These are phyloP conservation scores for Lepus timidus DNA, from an alignment of 2,113 vertebrate genomes.

Conservation along the genomic window DNA sequence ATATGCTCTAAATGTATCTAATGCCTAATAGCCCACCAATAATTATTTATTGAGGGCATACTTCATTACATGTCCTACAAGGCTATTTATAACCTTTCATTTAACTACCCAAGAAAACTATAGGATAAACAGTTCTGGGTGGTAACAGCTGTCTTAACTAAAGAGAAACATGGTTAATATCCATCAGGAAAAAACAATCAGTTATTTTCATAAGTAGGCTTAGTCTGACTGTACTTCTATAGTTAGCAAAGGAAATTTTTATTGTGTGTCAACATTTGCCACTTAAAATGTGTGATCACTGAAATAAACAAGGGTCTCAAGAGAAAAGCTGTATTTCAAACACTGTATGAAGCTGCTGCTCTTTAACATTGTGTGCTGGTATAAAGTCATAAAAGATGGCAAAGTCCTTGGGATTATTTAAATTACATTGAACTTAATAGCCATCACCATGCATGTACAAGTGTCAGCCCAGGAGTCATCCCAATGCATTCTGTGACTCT, in stretches of 20 bases:
- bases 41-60: neutral
- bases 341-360: neutral
- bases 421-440: neutral
- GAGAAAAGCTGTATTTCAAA: neutral
- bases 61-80: neutral
- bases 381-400: neutral
- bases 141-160: neutral
- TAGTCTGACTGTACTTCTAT: neutral
- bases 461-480: neutral
- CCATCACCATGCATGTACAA: neutral
- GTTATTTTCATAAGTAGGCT: constrained; percentile 28
- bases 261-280: neutral
- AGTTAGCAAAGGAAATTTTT: neutral
- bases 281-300: neutral
- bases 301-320: neutral
- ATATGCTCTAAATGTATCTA: neutral
- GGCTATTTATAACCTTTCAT: neutral
- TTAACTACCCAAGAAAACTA: neutral
- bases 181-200: neutral
- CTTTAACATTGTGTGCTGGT: neutral
- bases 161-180: neutral
- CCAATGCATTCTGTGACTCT: fast-evolving
- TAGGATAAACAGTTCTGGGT: neutral
- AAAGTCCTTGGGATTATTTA: neutral
- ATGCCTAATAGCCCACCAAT: neutral